Percentiles rank a stretch among this genome's conserved stretches.
Evolutionary conservation across 2,113 vertebrate species (phyloP).

Genomic region (Cercocebus atys): DNA sequence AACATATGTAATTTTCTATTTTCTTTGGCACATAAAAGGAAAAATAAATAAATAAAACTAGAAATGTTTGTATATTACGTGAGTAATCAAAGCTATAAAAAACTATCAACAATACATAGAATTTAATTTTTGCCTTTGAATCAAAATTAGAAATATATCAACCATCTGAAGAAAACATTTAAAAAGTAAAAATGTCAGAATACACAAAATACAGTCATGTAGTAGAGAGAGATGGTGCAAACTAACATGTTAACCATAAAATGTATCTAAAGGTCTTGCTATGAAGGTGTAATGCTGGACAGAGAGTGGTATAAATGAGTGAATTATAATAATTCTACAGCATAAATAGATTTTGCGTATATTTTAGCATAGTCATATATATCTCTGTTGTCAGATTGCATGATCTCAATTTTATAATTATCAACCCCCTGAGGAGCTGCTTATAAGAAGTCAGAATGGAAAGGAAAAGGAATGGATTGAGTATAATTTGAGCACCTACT

Average conservation of each 20-base stretch:
- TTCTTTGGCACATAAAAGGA: not conserved
- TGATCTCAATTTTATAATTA: not conserved
- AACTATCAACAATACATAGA: not conserved
- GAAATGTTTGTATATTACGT: not conserved
- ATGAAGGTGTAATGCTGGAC: not conserved
- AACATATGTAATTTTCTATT: not conserved
- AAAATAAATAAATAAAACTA: not conserved
- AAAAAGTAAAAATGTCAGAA: not conserved
- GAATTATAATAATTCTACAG: not conserved
- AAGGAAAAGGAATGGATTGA: not conserved
- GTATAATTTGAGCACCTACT: not conserved
- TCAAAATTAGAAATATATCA: not conserved
- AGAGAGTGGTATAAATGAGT: not conserved
- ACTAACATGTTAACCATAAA: not conserved
- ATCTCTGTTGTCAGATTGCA: not conserved
- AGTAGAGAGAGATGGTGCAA: not conserved
- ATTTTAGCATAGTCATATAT: not conserved
- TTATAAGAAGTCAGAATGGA: not conserved
- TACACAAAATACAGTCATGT: not conserved
- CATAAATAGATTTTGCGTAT: not conserved
- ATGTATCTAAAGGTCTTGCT: not conserved
- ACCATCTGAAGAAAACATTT: not conserved
- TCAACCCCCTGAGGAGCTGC: not conserved
- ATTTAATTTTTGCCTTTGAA: slow-evolving; percentile 38
- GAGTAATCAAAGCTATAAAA: not conserved